phyloP scores from a whole-genome alignment of 2,888 invertebrate genomes.

The Theristus sp. region DNA sequence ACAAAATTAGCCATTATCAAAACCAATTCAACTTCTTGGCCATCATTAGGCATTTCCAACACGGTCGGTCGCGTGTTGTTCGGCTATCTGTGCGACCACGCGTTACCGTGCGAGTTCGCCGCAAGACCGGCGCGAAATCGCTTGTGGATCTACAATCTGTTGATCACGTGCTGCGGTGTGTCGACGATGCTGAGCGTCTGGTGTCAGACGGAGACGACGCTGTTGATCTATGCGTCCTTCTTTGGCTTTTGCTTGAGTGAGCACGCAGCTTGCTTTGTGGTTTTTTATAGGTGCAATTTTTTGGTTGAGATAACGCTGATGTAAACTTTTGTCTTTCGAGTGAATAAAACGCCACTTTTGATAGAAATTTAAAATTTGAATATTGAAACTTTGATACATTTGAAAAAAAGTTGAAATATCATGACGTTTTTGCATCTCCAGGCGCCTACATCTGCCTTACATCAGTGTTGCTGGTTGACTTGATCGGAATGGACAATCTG shows the following conservation, averaged over 20 bases:
- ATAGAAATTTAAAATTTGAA: too few relatives aligned
- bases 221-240: constrained; percentile 54
- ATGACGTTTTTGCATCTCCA: too few relatives aligned
- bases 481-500: too few relatives aligned
- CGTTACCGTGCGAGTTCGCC: background rate
- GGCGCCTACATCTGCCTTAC: too few relatives aligned
- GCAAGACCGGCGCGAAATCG: constrained; percentile 49
- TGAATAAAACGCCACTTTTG: too few relatives aligned
- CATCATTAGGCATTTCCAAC: constrained; percentile 63
- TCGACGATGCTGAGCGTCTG: constrained; percentile 63
- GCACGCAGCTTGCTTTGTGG: too few relatives aligned
- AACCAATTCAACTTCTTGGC: background rate
- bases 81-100: constrained; percentile 43
- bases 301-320: background rate
- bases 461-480: too few relatives aligned
- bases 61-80: constrained; percentile 69
- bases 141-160: constrained; percentile 65
- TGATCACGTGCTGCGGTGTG: constrained; percentile 67
- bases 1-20: too few relatives aligned
- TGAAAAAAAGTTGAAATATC: too few relatives aligned
- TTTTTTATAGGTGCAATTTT: too few relatives aligned
- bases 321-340: too few relatives aligned
- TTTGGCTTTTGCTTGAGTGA: constrained; percentile 27
- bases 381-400: too few relatives aligned
- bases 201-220: constrained; percentile 50